phyloP scores from a whole-genome alignment of 1,140 invertebrate genomes.

The Phortica variegata region DNA sequence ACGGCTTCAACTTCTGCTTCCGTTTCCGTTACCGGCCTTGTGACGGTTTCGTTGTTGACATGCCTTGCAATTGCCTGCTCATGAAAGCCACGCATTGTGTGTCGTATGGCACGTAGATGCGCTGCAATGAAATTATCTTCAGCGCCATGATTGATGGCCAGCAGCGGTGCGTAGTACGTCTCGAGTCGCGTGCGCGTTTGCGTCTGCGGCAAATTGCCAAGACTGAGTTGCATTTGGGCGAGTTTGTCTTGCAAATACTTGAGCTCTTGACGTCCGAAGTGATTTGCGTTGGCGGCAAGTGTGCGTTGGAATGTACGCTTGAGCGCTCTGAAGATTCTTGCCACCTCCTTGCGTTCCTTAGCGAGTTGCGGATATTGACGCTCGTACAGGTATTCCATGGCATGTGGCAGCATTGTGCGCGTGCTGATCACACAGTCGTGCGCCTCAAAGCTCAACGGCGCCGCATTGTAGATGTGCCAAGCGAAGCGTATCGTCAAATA shows the following conservation, averaged over 20 bases:
- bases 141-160: constrained; percentile 15
- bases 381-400: constrained; percentile 24
- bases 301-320: constrained; percentile 16
- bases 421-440: constrained; percentile 21
- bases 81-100: no score
- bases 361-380: neutral
- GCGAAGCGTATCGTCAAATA: constrained; percentile 21
- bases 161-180: constrained; percentile 8
- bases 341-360: constrained; percentile 9
- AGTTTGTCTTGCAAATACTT: constrained; percentile 19
- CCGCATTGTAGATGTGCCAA: neutral
- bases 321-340: constrained; percentile 16
- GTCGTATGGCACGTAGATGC: no score
- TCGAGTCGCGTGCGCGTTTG: neutral
- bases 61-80: no score
- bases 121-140: constrained; percentile 19
- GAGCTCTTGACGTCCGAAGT: neutral
- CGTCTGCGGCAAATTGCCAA: constrained; percentile 23
- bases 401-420: constrained; percentile 24
- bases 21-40: neutral
- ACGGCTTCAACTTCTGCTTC: neutral
- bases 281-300: constrained; percentile 22
- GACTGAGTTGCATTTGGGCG: constrained; percentile 14
- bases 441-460: neutral
- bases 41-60: no score